Evolutionary conservation across 64 coral and sea anemone genomes (phyloP), one percentile per base, ranked within the genome.

Genomic region (Pocillopora verrucosa): DNA sequence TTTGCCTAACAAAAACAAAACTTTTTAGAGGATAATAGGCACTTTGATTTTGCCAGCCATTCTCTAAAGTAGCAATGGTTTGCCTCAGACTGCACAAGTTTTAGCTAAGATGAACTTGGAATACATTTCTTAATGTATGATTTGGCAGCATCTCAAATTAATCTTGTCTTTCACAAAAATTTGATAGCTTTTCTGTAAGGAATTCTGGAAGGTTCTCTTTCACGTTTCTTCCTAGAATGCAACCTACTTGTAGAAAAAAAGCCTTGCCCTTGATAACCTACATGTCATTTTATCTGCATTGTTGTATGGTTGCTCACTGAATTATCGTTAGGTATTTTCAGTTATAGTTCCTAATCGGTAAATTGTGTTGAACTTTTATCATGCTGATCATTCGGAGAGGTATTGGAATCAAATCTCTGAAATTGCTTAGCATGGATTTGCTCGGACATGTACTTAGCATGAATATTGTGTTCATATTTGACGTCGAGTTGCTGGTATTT

Each of bases 1-100:
- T 61, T 88, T 88, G 26, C 73, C 74, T 60, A 51, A 75, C 72
- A 51, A 62, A n/a, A n/a, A n/a, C n/a, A 72, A 25, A 36, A 60
- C 34, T 76, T 62, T 88, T 75, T 88, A 59, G 58, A 62, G 57
- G 38, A 76, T 64, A 76, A 77, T 88, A 61, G 57, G 37, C 38
- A 83, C 19, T 59, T 83, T 62, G 60, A 83, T 83, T 12, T 65
- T 12, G n/a, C 64, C n/a, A n/a, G n/a, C n/a, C n/a, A n/a, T n/a
- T n/a, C n/a, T n/a, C n/a, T n/a, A n/a, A n/a, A n/a, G n/a, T n/a
- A n/a, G n/a, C n/a, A n/a, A n/a, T n/a, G n/a, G n/a, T n/a, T n/a
- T n/a, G n/a, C n/a, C n/a, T n/a, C n/a, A n/a, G n/a, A n/a, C n/a
- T n/a, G n/a, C n/a, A n/a, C n/a, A n/a, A n/a, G n/a, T n/a, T n/a